Percentiles rank a stretch among this genome's conserved stretches.
These are phyloP conservation scores for Limnephilus rhombicus DNA, from an alignment of 2,888 invertebrate genomes.

Conservation along the genomic window DNA sequence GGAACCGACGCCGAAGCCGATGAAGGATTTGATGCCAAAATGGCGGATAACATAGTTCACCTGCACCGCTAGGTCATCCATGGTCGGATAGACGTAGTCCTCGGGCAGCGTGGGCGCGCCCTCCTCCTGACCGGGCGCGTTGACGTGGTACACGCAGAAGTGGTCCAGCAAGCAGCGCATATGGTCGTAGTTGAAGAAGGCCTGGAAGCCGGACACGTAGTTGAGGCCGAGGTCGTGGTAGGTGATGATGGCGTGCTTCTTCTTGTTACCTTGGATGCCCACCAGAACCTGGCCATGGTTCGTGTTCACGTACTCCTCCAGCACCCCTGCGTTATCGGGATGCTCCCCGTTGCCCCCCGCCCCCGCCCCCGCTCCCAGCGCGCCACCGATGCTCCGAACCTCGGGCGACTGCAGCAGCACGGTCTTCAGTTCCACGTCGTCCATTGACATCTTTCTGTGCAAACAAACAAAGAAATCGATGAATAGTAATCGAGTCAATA, in stretches of 20 bases:
- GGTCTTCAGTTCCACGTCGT: slow-evolving; percentile 54
- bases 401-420: slow-evolving; percentile 75
- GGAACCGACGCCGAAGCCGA: slow-evolving; percentile 98
- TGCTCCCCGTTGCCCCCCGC: slow-evolving; percentile 74
- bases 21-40: slow-evolving; percentile 92
- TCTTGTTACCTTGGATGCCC: slow-evolving; percentile 94
- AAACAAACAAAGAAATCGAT: slow-evolving; percentile 1
- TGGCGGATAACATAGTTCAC: slow-evolving; percentile 93
- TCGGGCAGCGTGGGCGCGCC: slow-evolving; percentile 94
- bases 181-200: slow-evolving; percentile 95
- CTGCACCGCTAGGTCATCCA: slow-evolving; percentile 97
- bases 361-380: neutral
- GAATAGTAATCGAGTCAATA: neutral
- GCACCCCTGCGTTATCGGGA: slow-evolving; percentile 77
- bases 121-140: slow-evolving; percentile 99
- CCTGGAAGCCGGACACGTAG: slow-evolving; percentile 95
- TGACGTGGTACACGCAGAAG: slow-evolving; percentile 99
- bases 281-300: slow-evolving; percentile 94
- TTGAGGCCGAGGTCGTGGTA: slow-evolving; percentile 99
- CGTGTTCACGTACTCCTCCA: slow-evolving; percentile 89
- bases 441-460: slow-evolving; percentile 49
- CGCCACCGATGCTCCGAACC: slow-evolving; percentile 43
- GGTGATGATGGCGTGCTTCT: slow-evolving; percentile 95
- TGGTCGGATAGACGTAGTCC: slow-evolving; percentile 96
- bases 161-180: slow-evolving; percentile 93